phyloP scores from a whole-genome alignment of 2,888 invertebrate genomes.

The Sarcophaga caerulescens region DNA sequence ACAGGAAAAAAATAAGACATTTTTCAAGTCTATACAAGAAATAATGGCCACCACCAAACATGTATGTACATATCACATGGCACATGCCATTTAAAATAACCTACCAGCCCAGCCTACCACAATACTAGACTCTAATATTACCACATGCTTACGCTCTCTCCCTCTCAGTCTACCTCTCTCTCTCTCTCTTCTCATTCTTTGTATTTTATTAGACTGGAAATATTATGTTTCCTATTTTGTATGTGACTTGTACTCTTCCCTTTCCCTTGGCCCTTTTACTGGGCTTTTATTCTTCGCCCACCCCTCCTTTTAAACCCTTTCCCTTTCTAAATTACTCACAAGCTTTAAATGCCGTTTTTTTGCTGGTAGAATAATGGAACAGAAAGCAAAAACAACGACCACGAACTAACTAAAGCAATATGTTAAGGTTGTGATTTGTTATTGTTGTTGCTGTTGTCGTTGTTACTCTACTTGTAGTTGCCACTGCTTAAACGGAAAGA shows the following conservation, averaged over 20 bases:
- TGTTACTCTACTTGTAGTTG: no score
- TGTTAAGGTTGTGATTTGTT: background rate
- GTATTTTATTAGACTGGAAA: constrained; percentile 46
- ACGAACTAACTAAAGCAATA: background rate
- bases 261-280: background rate
- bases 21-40: constrained; percentile 30
- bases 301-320: background rate
- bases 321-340: constrained; percentile 55
- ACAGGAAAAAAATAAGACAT: constrained; percentile 47
- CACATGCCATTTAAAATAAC: background rate
- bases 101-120: background rate
- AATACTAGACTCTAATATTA: background rate
- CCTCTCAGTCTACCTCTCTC: background rate
- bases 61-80: background rate
- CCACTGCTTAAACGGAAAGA: constrained; percentile 31
- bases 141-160: background rate
- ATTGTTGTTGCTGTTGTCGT: no score
- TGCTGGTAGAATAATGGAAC: background rate
- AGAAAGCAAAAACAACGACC: no score
- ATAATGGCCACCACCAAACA: constrained; percentile 32
- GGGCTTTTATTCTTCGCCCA: background rate
- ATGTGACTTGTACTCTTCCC: background rate
- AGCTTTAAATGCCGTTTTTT: no score
- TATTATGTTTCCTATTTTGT: background rate
- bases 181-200: background rate